Evolutionary conservation across 2,888 invertebrate genomes (phyloP).

Genomic region (Plutella xylostella): DNA sequence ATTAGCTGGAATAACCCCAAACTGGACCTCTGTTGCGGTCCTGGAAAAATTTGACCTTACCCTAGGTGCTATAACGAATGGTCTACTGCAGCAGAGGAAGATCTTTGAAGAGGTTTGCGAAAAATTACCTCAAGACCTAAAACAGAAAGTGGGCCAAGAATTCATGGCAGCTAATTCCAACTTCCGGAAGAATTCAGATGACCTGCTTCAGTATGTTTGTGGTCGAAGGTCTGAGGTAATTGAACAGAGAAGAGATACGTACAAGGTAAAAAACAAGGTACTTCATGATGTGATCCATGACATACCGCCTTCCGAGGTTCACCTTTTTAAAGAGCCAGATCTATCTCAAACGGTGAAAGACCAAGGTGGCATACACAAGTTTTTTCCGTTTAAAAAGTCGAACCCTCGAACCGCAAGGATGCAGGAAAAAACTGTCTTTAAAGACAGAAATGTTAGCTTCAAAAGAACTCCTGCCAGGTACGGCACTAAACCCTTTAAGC

Average conservation of each 20-base stretch:
- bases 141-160: not conserved
- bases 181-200: not conserved
- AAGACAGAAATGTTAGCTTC: too few species aligned
- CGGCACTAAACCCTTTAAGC: not conserved
- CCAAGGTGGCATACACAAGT: conserved; percentile 13
- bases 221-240: not conserved
- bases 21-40: not conserved
- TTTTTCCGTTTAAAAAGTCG: conserved; percentile 11
- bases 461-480: too few species aligned
- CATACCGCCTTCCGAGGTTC: conserved; percentile 17
- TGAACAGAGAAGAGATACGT: not conserved
- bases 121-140: not conserved
- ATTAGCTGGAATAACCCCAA: not conserved
- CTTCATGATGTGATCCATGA: conserved; percentile 12
- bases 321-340: conserved; percentile 15
- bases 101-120: not conserved
- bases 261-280: conserved; percentile 13
- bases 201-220: not conserved
- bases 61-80: not conserved
- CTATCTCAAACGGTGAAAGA: conserved; percentile 14
- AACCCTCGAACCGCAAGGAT: not conserved
- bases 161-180: not conserved
- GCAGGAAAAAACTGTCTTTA: not conserved
- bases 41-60: not conserved
- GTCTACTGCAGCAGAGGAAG: not conserved